Base-by-base conservation (phyloP, 2,888 invertebrate genomes). In the Caradrina clavipalpis region DNA sequence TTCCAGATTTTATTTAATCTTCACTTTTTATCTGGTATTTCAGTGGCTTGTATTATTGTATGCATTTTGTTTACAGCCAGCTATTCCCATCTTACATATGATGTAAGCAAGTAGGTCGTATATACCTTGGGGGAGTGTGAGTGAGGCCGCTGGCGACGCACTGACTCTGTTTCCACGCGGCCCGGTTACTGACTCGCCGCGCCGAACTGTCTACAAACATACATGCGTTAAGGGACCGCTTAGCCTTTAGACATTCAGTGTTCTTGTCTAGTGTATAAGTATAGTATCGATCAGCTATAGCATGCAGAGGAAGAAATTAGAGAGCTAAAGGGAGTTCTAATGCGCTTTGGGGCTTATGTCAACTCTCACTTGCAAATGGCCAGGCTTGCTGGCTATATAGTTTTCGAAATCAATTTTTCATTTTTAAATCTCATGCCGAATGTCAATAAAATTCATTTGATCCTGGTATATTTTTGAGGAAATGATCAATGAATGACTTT, bases 201-300 rank as follows among this genome's bases (percentile, higher is more conserved):
- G 97, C 97, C 97, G 97, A 97, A 97, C 97, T 98, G 97, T 98
- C 97, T 98, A 97, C 97, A 98, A 97, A 97, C 96, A 97, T 96
- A 97, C 97, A 97, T 97, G 97, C 97, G 97, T 97, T 97, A 97
- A 95, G 95, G 95, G 91, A 93, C 93, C 92, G 94, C 93, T 92
- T 92, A 91, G 89, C 87, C 84, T 84, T 84, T 84, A 85, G 82
- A 83, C 80, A 80, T 81, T 82, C 82, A 85, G 82, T 84, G 86
- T 82, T 69, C 79, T 74, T 84, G 84, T 85, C 85, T 83, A 85
- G 84, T 84, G 83, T 84, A 69, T 71, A 84, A 74, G 73, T 73
- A 80, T 71, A 82, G 71, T 71, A 78, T 64, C 67, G 74, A 66
- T 73, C 63, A 74, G 57, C 78, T 79, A 81, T 39, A 50, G 47